These are phyloP conservation scores for Neodiprion virginianus DNA, from an alignment of 1,140 invertebrate species.

Conservation along the genomic window DNA sequence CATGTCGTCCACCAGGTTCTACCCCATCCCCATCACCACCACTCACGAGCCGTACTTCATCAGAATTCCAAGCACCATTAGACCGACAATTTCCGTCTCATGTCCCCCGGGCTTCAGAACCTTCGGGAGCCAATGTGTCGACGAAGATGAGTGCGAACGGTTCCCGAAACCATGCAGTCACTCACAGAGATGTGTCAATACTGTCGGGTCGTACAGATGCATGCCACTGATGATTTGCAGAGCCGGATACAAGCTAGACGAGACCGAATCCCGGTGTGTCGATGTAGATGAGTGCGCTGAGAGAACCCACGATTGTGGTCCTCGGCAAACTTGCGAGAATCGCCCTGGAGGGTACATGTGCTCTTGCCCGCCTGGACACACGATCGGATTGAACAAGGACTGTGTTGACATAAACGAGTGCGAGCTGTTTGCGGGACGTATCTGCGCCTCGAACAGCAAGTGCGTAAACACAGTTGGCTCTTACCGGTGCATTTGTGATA, in stretches of 20 bases:
- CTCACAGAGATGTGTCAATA: constrained; percentile 63
- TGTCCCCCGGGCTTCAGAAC: constrained; percentile 49
- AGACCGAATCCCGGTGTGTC: constrained; percentile 54
- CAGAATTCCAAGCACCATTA: background rate
- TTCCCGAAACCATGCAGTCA: constrained; percentile 40
- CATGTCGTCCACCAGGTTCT: background rate
- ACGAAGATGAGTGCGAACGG: constrained; percentile 65
- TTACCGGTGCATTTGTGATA: constrained; percentile 67
- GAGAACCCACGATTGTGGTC: constrained; percentile 70
- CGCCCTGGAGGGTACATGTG: constrained; percentile 77
- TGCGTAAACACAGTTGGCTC: constrained; percentile 70
- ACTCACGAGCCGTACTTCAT: constrained; percentile 9
- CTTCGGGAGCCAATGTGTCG: constrained; percentile 50
- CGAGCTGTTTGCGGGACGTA: constrained; percentile 46
- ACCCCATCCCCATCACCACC: constrained; percentile 17
- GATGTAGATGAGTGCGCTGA: constrained; percentile 77
- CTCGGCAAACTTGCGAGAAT: constrained; percentile 79
- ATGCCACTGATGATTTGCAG: constrained; percentile 72
- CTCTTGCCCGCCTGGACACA: constrained; percentile 73
- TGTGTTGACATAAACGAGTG: constrained; percentile 75
- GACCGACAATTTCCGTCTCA: constrained; percentile 3
- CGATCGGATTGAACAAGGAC: constrained; percentile 39
- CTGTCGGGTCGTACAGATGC: constrained; percentile 64
- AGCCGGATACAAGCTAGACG: constrained; percentile 73
- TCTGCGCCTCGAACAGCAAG: constrained; percentile 49